phyloP scores from a whole-genome alignment of 2,113 vertebrate genomes.

The Neomonachus schauinslandi region DNA sequence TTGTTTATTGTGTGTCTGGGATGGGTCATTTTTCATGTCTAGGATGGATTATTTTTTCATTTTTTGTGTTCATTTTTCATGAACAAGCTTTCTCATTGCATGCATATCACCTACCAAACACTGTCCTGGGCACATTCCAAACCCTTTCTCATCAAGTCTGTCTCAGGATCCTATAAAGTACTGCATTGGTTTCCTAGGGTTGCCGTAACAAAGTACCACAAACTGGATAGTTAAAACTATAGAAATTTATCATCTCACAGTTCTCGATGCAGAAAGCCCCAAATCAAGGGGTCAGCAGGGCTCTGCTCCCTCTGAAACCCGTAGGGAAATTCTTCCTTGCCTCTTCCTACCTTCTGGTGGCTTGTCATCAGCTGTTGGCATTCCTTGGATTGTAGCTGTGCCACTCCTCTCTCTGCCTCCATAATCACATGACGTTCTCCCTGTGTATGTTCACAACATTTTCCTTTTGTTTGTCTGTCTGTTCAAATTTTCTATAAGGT shows the following conservation, averaged over 20 bases:
- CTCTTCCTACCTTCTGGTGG: background rate
- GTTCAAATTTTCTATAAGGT: background rate
- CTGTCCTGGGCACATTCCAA: background rate
- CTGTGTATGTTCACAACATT: background rate
- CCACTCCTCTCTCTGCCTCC: background rate
- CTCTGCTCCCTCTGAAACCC: background rate
- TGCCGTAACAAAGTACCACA: background rate
- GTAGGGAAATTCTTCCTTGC: background rate
- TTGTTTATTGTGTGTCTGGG: background rate
- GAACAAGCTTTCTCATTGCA: background rate
- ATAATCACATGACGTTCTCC: fast-evolving
- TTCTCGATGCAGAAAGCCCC: background rate
- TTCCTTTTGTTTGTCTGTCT: background rate
- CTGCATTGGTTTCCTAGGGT: fast-evolving
- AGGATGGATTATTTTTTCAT: background rate
- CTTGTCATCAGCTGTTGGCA: too few relatives aligned
- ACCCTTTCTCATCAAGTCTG: background rate
- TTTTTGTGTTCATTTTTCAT: background rate
- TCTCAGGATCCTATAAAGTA: background rate
- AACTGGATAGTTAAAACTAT: background rate
- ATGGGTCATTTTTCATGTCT: background rate
- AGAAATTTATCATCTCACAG: background rate
- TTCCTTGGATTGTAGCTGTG: background rate
- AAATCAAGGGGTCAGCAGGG: background rate
- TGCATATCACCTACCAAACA: background rate